These are phyloP conservation scores for Folsomia manolachei DNA, from an alignment of 2,888 invertebrate genomes.

Conservation along the genomic window DNA sequence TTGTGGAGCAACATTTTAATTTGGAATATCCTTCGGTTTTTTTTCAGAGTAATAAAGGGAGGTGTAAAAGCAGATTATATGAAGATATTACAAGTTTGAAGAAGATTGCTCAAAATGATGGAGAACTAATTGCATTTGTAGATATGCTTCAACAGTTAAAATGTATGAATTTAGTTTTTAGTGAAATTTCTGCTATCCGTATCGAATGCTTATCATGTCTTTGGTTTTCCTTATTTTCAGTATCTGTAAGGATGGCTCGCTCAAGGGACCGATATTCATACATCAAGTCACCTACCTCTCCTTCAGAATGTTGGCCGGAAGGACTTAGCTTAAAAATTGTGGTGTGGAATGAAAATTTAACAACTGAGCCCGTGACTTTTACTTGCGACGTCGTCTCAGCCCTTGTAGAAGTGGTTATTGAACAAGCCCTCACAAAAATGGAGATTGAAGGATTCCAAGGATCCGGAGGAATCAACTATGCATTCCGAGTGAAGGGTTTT, in stretches of 20 bases:
- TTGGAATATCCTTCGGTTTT: too few species aligned
- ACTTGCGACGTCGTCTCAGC: slow-evolving; percentile 90
- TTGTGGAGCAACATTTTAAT: too few species aligned
- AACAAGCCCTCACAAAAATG: slow-evolving; percentile 76
- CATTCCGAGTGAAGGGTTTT: slow-evolving; percentile 77
- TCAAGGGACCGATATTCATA: slow-evolving; percentile 79
- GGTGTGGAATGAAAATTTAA: slow-evolving; percentile 65
- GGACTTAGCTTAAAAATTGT: slow-evolving; percentile 85
- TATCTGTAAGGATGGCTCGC: slow-evolving; percentile 72
- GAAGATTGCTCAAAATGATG: slow-evolving; percentile 63
- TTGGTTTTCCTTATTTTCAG: slow-evolving; percentile 55
- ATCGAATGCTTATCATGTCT: slow-evolving; percentile 16
- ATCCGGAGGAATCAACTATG: slow-evolving; percentile 66
- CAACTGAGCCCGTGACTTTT: slow-evolving; percentile 72
- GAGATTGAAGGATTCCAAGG: slow-evolving; percentile 63
- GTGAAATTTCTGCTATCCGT: too few species aligned
- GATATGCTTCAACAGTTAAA: slow-evolving; percentile 76
- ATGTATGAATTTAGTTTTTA: slow-evolving; percentile 63
- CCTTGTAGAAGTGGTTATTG: slow-evolving; percentile 78
- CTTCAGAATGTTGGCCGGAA: slow-evolving; percentile 68
- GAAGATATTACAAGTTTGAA: slow-evolving; percentile 50
- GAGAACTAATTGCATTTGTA: slow-evolving; percentile 77
- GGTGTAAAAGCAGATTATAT: slow-evolving; percentile 42
- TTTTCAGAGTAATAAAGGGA: slow-evolving; percentile 31
- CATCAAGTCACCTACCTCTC: slow-evolving; percentile 81